These are phyloP conservation scores for Anthoptus insignis DNA, from an alignment of 2,888 invertebrate genomes.

Conservation along the genomic window DNA sequence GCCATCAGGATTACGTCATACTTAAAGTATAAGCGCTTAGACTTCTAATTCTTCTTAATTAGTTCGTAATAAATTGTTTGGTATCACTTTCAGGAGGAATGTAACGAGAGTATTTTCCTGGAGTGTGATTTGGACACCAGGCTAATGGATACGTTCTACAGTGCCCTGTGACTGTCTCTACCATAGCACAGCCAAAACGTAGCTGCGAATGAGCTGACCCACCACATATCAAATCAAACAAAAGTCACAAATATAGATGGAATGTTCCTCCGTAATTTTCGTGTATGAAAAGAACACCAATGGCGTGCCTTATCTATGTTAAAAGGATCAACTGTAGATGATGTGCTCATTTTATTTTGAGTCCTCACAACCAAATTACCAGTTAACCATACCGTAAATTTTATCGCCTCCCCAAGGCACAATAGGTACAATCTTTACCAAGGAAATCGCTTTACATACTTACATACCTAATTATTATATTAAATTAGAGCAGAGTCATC, in stretches of 20 bases:
- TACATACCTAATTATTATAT: conserved; percentile 66
- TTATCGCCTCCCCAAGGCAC: conserved; percentile 61
- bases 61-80: background rate
- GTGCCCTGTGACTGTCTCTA: conserved; percentile 71
- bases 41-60: no score
- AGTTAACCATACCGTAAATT: conserved; percentile 62
- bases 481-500: conserved; percentile 64
- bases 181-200: conserved; percentile 22
- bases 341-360: conserved; percentile 22
- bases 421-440: conserved; percentile 74
- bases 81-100: conserved; percentile 73
- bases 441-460: conserved; percentile 80
- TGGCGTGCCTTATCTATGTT: conserved; percentile 15
- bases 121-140: conserved; percentile 80
- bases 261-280: conserved; percentile 11
- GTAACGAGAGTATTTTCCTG: conserved; percentile 79
- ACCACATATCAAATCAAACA: conserved; percentile 9
- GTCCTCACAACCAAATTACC: conserved; percentile 40
- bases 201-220: conserved; percentile 23
- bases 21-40: no score
- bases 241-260: conserved; percentile 12
- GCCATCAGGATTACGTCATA: background rate
- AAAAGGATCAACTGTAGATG: conserved; percentile 12
- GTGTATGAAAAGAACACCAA: background rate
- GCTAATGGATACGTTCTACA: conserved; percentile 81